Conservation (phyloP, 2,888 invertebrate genomes). For the Griposia aprilina region DNA sequence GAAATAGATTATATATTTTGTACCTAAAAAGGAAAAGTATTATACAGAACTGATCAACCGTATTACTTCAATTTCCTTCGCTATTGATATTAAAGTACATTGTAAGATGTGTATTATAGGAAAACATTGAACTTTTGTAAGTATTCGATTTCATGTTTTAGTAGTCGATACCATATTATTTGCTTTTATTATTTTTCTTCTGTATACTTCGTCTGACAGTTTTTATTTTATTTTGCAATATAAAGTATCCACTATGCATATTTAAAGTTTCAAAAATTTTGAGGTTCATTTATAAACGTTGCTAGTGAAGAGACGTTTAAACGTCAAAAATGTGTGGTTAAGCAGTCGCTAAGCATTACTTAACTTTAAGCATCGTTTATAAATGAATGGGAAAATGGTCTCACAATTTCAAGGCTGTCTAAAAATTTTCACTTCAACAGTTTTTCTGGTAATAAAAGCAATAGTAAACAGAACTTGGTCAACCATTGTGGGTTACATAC, state of each 20-base stretch:
- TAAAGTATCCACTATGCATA: too few relatives aligned
- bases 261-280: neutral
- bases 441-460: neutral
- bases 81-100: constrained; percentile 11
- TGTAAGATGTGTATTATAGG: neutral
- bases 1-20: constrained; percentile 32
- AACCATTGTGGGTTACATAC: constrained; percentile 1
- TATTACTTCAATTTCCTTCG: constrained; percentile 21
- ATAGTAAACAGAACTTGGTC: constrained; percentile 15
- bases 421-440: constrained; percentile 15
- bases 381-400: neutral
- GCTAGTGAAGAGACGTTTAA: too few relatives aligned
- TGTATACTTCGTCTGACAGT: neutral
- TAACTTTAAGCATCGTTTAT: too few relatives aligned
- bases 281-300: too few relatives aligned
- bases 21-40: constrained; percentile 1
- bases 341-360: too few relatives aligned
- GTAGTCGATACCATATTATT: neutral
- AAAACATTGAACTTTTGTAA: neutral
- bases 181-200: constrained; percentile 11
- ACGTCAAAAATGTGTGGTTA: too few relatives aligned
- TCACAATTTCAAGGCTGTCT: neutral
- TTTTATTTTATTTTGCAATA: neutral
- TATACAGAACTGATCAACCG: constrained; percentile 12
- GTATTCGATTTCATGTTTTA: neutral